Percentiles rank a stretch among this genome's conserved stretches.
Evolutionary conservation across 2,888 invertebrate species (phyloP).

Genomic region (Biston stratarius): DNA sequence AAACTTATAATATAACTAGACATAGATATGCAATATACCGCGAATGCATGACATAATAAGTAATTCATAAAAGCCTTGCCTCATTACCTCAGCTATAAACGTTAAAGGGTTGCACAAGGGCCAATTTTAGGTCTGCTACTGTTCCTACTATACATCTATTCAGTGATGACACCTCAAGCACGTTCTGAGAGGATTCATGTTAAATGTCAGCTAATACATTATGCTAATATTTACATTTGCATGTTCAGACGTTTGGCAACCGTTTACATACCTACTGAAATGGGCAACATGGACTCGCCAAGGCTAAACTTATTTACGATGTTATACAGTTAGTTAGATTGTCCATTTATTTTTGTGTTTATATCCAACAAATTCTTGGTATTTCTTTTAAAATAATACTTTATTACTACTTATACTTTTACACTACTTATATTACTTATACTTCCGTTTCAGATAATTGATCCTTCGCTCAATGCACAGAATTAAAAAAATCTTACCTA

Average conservation of each 20-base stretch:
- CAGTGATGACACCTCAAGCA: constrained; percentile 17
- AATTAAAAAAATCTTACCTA: too few relatives aligned
- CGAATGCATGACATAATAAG: not conserved
- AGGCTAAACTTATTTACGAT: constrained; percentile 22
- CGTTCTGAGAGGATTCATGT: constrained; percentile 11
- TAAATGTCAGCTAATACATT: constrained; percentile 38
- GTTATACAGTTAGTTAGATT: not conserved
- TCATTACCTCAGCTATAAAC: not conserved
- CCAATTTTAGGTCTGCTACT: constrained; percentile 8
- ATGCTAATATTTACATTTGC: constrained; percentile 35
- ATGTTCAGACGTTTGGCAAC: constrained; percentile 27
- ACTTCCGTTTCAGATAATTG: too few relatives aligned
- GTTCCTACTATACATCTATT: constrained; percentile 19
- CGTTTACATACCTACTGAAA: constrained; percentile 11
- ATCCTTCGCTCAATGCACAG: too few relatives aligned
- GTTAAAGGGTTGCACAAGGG: constrained; percentile 15
- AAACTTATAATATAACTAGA: too few relatives aligned
- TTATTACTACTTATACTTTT: too few relatives aligned
- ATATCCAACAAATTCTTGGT: too few relatives aligned
- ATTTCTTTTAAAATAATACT: too few relatives aligned
- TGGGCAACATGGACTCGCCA: not conserved
- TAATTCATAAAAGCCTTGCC: too few relatives aligned
- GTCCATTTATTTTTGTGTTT: not conserved
- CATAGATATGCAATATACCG: too few relatives aligned
- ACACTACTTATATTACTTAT: too few relatives aligned